Base-by-base conservation (phyloP, 2,888 invertebrate genomes). In the Drosophila macrospina region DNA sequence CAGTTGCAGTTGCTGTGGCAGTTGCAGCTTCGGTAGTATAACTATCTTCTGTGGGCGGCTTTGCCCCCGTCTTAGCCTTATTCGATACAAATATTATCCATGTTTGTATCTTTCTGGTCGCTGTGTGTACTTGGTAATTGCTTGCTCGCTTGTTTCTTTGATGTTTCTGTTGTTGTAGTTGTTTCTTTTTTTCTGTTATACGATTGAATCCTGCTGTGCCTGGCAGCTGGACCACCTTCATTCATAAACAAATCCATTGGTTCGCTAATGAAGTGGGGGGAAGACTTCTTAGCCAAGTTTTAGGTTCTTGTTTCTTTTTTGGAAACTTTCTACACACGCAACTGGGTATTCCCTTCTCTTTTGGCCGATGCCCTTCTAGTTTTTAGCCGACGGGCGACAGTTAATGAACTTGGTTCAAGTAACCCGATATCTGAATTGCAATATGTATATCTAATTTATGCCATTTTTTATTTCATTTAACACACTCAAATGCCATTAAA, bases 321-420 rank as follows among this genome's bases (percentile, higher is more conserved):
- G 20, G 20, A 20, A 67, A 68, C 85, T 81, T 85, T 79, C 68
- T 82, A 74, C 5, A 48, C 20, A 66, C 42, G 32, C 8, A 30
- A 45, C 16, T 56, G 42, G 30, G 26, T 26, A 36, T 51, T 55
- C 70, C 80, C 83, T 83, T 88, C 74, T 79, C 80, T 83, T 82
- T 80, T 71, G 62, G n/a, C 30, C 30, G 20, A 24, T 36, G 45
- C 36, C 37, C 36, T 39, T 45, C 41, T 55, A 32, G 52, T 42
- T 55, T 30, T n/a, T 28, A 54, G 39, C 41, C 13, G 54, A 16
- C 34, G 44, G 47, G 48, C 44, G 63, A 69, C 67, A 78, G 83
- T 83, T 83, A 88, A 83, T 76, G 84, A 88, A 88, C 88, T 74
- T 74, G 70, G 88, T 73, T 80, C 77, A 86, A 88, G 88, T 88